Evolutionary conservation across 2,797 vertebrate species (phyloP), one percentile per base, ranked within the genome.

Genomic region (Apogon talboti): DNA sequence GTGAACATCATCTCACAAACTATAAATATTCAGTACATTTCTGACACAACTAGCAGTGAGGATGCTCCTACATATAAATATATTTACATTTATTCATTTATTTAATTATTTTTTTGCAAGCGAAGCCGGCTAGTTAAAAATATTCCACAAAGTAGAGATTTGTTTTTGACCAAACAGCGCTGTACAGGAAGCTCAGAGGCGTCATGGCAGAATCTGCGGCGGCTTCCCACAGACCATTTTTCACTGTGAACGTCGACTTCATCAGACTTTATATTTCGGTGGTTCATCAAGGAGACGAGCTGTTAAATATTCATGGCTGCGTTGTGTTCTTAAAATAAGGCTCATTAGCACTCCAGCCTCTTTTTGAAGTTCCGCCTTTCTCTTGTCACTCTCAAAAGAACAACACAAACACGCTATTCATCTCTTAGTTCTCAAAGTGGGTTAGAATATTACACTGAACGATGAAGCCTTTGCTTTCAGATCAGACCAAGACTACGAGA

Each of bases 241-340:
- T 73, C 68, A 74, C 71, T 59, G 61, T n/a, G 71, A 75, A 57
- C 51, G 70, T 81, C 78, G 73, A 86, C 86, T 83, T 84, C 66
- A 79, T 87, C 80, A 75, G 64, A 79, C 53, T 77, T 80, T 66
- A 79, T 84, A 71, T 87, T 87, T 87, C 77, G 82, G 79, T 82
- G 79, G 73, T 82, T 90, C 81, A 89, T 89, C 81, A 89, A 81
- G 68, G 73, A 85, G 86, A 82, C 74, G 42, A 57, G 84, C 82
- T 91, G 87, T 87, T 92, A 88, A 92, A 92, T 92, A 92, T 94
- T 93, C 91, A 93, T 92, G 85, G 54, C 7, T 46, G 76, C 74
- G 76, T 90, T 87, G 83, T 90, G 86, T 91, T 92, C 87, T 92
- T 92, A 93, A 93, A 94, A 93, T 92, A 92, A 92, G 91, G 78